These are phyloP conservation scores for Gastrophryne carolinensis DNA, from an alignment of 2,797 vertebrate genomes.

Conservation along the genomic window DNA sequence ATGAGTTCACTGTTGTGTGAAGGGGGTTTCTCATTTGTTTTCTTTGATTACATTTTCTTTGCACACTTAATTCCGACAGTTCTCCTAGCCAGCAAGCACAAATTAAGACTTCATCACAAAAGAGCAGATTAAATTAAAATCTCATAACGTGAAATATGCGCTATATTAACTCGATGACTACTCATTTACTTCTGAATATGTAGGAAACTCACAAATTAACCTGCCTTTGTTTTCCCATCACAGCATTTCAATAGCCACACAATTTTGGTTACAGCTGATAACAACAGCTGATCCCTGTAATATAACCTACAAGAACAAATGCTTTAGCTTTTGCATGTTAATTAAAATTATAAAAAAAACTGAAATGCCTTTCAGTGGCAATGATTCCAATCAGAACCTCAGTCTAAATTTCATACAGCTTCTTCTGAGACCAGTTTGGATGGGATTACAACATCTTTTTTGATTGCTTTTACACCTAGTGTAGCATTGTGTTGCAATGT, in stretches of 20 bases:
- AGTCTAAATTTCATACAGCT: too few species aligned
- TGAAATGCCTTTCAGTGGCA: not conserved
- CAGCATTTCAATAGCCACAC: conserved; percentile 86
- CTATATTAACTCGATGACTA: conserved; percentile 99
- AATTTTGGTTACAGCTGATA: conserved; percentile 90
- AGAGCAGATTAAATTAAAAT: conserved; percentile 98
- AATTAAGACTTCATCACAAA: conserved; percentile 85
- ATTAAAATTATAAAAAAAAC: not conserved
- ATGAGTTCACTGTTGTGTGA: not conserved
- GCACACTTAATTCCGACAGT: conserved; percentile 77
- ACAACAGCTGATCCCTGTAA: conserved; percentile 87
- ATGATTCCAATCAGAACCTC: not conserved
- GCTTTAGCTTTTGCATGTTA: not conserved
- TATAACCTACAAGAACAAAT: conserved; percentile 57
- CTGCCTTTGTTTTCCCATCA: conserved; percentile 92
- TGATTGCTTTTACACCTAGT: too few species aligned
- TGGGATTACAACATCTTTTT: too few species aligned
- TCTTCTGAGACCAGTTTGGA: too few species aligned
- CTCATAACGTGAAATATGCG: conserved; percentile 99
- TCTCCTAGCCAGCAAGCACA: conserved; percentile 77
- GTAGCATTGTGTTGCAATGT: too few species aligned
- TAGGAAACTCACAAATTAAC: conserved; percentile 99
- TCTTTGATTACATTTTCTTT: not conserved
- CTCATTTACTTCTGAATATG: conserved; percentile 99
- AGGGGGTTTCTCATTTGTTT: conserved; percentile 12